phyloP scores from a whole-genome alignment of 1,140 invertebrate species.

The Philaenus spumarius region DNA sequence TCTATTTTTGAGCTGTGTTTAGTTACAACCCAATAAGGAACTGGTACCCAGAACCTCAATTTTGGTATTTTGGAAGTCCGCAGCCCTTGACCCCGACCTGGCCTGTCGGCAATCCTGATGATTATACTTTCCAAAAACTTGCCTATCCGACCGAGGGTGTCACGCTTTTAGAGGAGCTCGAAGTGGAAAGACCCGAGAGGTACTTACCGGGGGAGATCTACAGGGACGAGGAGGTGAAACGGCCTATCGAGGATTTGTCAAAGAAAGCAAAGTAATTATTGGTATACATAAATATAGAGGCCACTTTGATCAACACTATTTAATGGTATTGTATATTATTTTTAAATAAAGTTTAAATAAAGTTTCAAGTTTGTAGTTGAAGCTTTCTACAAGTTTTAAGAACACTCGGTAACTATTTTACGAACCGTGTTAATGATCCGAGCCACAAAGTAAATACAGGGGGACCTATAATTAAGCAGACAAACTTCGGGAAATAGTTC shows the following conservation, averaged over 20 bases:
- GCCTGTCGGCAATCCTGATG: slow-evolving; percentile 1
- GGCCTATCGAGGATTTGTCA: slow-evolving; percentile 9
- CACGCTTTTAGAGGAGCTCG: slow-evolving; percentile 5
- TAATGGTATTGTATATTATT: too few relatives aligned
- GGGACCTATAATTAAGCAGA: too few relatives aligned
- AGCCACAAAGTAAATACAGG: too few relatives aligned
- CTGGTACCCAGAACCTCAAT: not conserved
- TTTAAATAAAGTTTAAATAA: too few relatives aligned
- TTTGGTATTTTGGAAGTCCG: slow-evolving; percentile 6
- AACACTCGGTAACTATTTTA: too few relatives aligned
- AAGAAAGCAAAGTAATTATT: slow-evolving; percentile 7
- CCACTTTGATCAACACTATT: too few relatives aligned
- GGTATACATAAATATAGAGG: too few relatives aligned
- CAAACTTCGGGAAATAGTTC: too few relatives aligned
- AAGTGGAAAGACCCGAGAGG: slow-evolving; percentile 2
- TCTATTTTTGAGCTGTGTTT: not conserved
- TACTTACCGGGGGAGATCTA: slow-evolving; percentile 8
- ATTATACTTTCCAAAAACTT: slow-evolving; percentile 3
- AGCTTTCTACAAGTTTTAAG: too few relatives aligned
- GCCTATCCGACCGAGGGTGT: not conserved
- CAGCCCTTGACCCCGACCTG: not conserved
- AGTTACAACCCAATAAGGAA: not conserved
- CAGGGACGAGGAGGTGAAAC: not conserved
- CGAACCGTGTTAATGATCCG: too few relatives aligned
- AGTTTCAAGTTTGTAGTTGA: too few relatives aligned